Percentiles rank a stretch among this genome's conserved stretches.
These are phyloP conservation scores for Centropristis striata DNA, from an alignment of 2,113 vertebrate genomes.

Conservation along the genomic window DNA sequence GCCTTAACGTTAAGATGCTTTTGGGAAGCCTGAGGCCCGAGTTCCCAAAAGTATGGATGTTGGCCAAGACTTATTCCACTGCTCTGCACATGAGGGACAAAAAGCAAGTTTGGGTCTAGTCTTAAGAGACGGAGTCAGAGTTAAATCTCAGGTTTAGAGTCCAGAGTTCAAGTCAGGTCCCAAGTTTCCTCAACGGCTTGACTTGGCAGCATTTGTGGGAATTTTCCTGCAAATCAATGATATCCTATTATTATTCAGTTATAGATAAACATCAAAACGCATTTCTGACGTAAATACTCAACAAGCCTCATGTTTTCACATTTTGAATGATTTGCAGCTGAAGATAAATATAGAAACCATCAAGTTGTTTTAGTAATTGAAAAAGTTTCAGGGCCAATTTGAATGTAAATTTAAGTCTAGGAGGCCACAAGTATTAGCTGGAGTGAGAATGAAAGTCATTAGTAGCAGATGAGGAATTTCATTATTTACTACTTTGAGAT, in stretches of 20 bases:
- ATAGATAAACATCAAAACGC: not conserved
- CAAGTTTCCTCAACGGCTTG: not conserved
- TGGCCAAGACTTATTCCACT: constrained; percentile 32
- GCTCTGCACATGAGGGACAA: not conserved
- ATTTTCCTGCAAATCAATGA: not conserved
- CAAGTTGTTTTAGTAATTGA: not conserved
- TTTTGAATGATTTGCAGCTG: too few species aligned
- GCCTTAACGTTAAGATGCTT: constrained; percentile 61
- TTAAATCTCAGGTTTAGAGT: constrained; percentile 9
- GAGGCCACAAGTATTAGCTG: not conserved
- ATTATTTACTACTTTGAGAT: not conserved
- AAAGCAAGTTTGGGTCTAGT: not conserved
- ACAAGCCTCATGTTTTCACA: not conserved
- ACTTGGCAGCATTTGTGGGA: not conserved
- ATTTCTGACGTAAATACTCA: not conserved
- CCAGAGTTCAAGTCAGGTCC: constrained; percentile 5
- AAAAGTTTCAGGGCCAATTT: not conserved
- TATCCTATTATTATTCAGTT: not conserved
- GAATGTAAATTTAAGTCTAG: not conserved
- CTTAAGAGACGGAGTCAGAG: not conserved
- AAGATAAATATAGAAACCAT: not conserved
- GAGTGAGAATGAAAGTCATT: not conserved
- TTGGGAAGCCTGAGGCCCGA: constrained; percentile 59
- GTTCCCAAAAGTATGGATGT: constrained; percentile 45
- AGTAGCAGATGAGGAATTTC: not conserved